Base-by-base conservation (phyloP, 1,140 invertebrate genomes). In the Diorhabda sublineata region DNA sequence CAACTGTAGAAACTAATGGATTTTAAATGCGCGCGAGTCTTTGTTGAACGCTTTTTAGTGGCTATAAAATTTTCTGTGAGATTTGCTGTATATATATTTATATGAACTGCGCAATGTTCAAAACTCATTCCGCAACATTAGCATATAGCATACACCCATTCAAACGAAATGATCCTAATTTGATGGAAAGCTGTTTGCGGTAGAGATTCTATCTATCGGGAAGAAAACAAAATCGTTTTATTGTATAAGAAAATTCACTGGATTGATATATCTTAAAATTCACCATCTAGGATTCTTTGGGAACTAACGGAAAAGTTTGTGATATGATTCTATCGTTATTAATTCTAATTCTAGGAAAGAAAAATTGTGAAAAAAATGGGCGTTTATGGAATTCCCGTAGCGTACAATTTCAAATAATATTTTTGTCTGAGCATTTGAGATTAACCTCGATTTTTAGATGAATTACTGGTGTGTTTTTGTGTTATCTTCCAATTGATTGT, bases 31-130 rank as follows among this genome's bases (percentile, higher is more conserved):
- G 63, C 42, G 45, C 43, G 47, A 64, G 63, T 8, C 63, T 64
- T 64, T 52, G 26, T 45, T 57, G 61, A 64, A 64, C 42, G 63
- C 3, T 56, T 64, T 64, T 45, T 42, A 56, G 47, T 56, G 63
- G 63, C 45, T 45, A 64, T 64, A 64, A 64, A 64, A 64, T 64
- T 64, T 64, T 64, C 63, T 45, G 52, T 64, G 63, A 64, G 63
- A 64, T 64, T 64, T 64, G 63, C 45, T 64, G 11, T 57, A 56
- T 64, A 45, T 45, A 63, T 9, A 45, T 42, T 45, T 45, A 43
- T 43, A 64, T 52, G 47, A 52, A 52, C 47, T 52, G 47, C 47
- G 47, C 47, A 52, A 52, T 52, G 47, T 52, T 52, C 63, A 56
- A 26, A 57, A 64, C 43, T 45, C 45, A 43, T 64, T 56, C 45